These are phyloP conservation scores for Frankliniella intonsa DNA, from an alignment of 2,888 invertebrate genomes.

Conservation along the genomic window DNA sequence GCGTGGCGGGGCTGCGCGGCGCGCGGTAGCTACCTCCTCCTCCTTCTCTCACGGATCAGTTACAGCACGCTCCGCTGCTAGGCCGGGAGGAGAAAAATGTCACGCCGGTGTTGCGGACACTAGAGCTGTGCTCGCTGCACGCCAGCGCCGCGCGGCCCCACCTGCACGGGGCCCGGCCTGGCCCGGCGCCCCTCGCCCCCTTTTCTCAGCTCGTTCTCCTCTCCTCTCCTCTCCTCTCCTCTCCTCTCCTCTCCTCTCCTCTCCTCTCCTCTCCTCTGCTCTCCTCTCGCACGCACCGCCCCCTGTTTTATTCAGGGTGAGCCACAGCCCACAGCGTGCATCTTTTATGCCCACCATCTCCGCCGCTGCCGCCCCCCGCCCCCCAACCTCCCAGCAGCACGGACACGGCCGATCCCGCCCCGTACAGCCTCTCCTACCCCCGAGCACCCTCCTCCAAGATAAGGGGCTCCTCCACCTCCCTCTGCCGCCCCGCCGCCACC, in stretches of 20 bases:
- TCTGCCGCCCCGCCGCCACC: neutral
- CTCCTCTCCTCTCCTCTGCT: neutral
- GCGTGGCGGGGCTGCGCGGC: too few relatives aligned
- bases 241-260: too few relatives aligned
- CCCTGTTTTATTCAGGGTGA: constrained; percentile 14
- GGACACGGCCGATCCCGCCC: neutral
- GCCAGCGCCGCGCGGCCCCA: too few relatives aligned
- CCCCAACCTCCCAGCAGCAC: too few relatives aligned
- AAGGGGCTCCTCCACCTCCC: neutral
- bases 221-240: neutral
- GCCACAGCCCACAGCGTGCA: constrained; percentile 13
- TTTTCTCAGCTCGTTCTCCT: constrained; percentile 25
- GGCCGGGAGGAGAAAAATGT: too few relatives aligned
- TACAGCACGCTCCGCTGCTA: too few relatives aligned
- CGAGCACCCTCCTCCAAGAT: neutral
- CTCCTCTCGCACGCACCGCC: neutral
- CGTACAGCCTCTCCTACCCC: neutral
- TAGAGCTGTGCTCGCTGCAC: too few relatives aligned
- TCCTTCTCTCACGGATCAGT: too few relatives aligned
- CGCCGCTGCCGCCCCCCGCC: neutral
- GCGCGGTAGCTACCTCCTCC: too few relatives aligned
- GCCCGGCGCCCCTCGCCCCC: neutral
- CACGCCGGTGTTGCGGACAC: too few relatives aligned
- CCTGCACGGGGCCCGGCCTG: too few relatives aligned
- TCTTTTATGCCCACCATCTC: neutral